Evolutionary conservation across 92 coral and sea anemone genomes (phyloP).

Genomic region (Umimayanthus kanabou): DNA sequence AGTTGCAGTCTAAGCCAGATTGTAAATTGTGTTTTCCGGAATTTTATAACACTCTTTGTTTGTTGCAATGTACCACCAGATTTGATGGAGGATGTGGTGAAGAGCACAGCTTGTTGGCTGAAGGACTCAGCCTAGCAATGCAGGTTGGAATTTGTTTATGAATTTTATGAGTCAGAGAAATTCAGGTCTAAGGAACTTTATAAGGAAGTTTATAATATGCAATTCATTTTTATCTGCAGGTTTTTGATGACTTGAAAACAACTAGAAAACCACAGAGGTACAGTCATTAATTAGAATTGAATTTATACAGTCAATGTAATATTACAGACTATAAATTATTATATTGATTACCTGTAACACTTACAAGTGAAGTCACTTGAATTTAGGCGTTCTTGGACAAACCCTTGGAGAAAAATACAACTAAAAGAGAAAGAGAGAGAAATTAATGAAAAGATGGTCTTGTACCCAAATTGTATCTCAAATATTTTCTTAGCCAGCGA

Average conservation of each 20-base stretch:
- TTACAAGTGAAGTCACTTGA: no score
- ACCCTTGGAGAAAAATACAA: no score
- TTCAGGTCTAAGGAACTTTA: no score
- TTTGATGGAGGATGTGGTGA: constrained; percentile 96
- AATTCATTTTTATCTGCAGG: constrained; percentile 32
- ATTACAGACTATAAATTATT: no score
- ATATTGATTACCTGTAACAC: no score
- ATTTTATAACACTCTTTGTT: background rate
- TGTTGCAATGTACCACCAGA: constrained; percentile 2
- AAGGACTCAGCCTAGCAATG: constrained; percentile 83
- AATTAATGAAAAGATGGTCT: no score
- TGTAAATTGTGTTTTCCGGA: background rate
- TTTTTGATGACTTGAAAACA: constrained; percentile 59
- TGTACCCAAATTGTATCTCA: no score
- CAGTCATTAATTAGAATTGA: background rate
- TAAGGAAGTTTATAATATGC: no score
- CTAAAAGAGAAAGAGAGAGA: no score
- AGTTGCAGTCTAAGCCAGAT: background rate
- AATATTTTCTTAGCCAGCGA: no score
- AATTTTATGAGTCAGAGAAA: no score
- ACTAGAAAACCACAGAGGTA: constrained; percentile 21
- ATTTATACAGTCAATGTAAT: background rate
- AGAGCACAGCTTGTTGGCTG: constrained; percentile 83
- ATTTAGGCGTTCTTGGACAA: no score
- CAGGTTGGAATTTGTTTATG: constrained; percentile 55